These are phyloP conservation scores for Pyrrhia umbra DNA, from an alignment of 2,888 invertebrate genomes.

Conservation along the genomic window DNA sequence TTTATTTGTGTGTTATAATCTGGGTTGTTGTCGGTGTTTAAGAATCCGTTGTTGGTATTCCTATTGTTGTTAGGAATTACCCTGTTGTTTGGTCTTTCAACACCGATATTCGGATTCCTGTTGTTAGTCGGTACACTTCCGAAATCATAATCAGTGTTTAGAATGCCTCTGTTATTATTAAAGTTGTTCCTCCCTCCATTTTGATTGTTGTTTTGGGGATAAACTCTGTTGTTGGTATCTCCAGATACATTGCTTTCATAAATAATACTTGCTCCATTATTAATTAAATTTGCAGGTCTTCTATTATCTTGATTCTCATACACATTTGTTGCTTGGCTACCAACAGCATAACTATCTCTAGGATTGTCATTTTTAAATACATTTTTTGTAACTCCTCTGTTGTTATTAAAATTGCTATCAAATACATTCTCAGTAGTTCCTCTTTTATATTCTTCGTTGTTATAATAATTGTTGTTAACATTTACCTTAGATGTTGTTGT, in stretches of 20 bases:
- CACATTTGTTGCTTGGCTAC: conserved; percentile 3
- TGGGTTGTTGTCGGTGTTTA: conserved; percentile 14
- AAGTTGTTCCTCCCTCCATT: conserved; percentile 30
- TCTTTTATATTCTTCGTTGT: conserved; percentile 14
- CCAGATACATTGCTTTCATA: conserved; percentile 13
- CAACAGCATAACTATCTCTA: conserved; percentile 2
- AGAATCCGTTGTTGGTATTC: conserved; percentile 1
- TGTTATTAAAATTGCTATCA: conserved; percentile 2
- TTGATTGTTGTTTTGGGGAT: conserved; percentile 13
- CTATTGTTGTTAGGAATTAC: conserved; percentile 15
- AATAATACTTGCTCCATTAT: conserved; percentile 7
- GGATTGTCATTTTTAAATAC: conserved; percentile 8
- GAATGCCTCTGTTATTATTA: conserved; percentile 28
- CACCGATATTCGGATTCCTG: neutral
- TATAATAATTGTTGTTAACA: conserved; percentile 7
- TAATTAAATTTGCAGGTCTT: conserved; percentile 4
- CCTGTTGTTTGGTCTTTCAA: conserved; percentile 3
- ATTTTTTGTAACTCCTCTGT: conserved; percentile 34
- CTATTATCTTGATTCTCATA: neutral
- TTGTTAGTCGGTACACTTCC: neutral
- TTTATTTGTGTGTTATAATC: conserved; percentile 5
- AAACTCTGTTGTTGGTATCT: conserved; percentile 2
- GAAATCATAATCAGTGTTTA: conserved; percentile 23
- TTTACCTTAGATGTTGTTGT: conserved; percentile 14
- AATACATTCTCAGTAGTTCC: conserved; percentile 30